Base-by-base conservation (phyloP, 2,113 vertebrate species). In the Sula dactylatra region DNA sequence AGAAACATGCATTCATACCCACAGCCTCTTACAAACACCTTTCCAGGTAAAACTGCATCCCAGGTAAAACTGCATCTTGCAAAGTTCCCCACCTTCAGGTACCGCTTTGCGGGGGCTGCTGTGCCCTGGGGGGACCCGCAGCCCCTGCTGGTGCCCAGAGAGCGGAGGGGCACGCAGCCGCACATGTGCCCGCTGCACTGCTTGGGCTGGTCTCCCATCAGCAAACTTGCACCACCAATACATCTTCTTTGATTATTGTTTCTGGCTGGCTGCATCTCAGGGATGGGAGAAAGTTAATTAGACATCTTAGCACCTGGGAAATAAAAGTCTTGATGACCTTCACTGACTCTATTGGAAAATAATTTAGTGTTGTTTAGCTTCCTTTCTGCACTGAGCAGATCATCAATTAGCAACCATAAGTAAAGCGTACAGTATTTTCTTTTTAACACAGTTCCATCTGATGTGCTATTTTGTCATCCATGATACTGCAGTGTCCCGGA, bases 341-440 rank as follows among this genome's bases (percentile, higher is more conserved):
- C 94, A 96, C 71, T 95, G 96, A 91, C 82, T 96, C 55, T 38
- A 90, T 59, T 32, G 86, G 90, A 94, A 96, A 97, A 96, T 81
- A 91, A 95, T 81, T 91, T 87, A 13, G 6, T 83, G 71, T 56
- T 87, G 79, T 88, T 85, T 91, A 72, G 91, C 69, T 73, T 65
- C 82, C 79, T 97, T 96, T 87, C 91, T 91, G 74, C 83, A 82
- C 87, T 10, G 69, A 96, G 83, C 26, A 94, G 71, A 34, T 73
- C 86, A 82, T 82, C 80, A 89, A 84, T 65, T 82, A 90, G 84
- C 49, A 70, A 80, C 40, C 65, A 27, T 40, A 82, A 92, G 77
- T 58, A 40, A 91, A 82, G 78, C 4, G 7, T 13, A 44, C 73
- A 42, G 66, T 10, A 36, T 67, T 93, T 94, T 56, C 36, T 90